Base-by-base conservation (phyloP, 2,797 vertebrate genomes). In the Centropyge bicolor region DNA sequence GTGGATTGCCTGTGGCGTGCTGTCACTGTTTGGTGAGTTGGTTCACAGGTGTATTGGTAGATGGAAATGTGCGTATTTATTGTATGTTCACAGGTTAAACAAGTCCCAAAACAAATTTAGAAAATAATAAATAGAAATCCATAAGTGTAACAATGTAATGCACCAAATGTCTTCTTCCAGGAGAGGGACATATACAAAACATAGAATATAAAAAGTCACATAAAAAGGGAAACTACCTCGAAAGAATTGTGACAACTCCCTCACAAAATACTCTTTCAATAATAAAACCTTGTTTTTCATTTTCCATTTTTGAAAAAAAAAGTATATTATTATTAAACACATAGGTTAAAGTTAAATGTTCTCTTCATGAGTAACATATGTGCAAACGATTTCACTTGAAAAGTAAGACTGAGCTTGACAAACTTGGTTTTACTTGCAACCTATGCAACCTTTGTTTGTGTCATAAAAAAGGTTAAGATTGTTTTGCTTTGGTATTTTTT, bases 1-100 rank as follows among this genome's bases (percentile, higher is more conserved):
- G 62, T 99, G 98, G 98, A 94, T 96, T 0, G 95, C 71, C 16
- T 99, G 98, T 4, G 98, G 98, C 10, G 88, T 98, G 84, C 94
- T 99, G 74, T 99, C 98, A 0, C 96, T 99, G 4, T 98, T 99
- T 1, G 98, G 98, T 99, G 94, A 98, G 98, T 95, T 9, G n/a
- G 1, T 52, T 71, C 19, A 49, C 3, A 20, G 4, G 14, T 16
- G 64, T 46, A 12, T 5, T 14, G 7, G 7, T 13, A 1, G 8
- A 45, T 27, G 11, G 27, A 12, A 12, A 45, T 0, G 14, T 70
- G 35, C 55, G 6, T 8, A 6, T 54, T 60, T 35, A 31, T 11
- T 61, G 31, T 45, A 51, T 41, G 27, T 38, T 19, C 24, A 48
- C 57, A 51, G 24, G 43, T 43, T 11, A 36, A 54, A 54, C 35